Conservation (phyloP, 2,888 invertebrate genomes). For the Diabrotica balteata region DNA sequence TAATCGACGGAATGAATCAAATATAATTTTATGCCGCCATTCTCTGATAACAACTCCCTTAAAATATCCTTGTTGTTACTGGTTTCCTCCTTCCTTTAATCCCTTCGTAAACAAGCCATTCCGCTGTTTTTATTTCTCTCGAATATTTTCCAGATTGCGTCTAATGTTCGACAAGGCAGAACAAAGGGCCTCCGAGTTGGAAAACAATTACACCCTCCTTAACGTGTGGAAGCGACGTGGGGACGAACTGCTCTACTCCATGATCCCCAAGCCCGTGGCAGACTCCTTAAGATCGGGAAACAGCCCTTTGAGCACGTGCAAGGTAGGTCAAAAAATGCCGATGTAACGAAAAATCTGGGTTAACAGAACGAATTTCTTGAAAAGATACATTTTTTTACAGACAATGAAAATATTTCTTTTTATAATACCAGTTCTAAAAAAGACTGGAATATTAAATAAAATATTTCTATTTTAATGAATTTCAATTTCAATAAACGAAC, state of each 20-base stretch:
- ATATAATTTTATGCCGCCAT: neutral
- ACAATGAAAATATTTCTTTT: too few relatives aligned
- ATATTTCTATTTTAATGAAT: too few relatives aligned
- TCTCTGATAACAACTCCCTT: neutral
- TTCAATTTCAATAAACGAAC: too few relatives aligned
- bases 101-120: neutral
- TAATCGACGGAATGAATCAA: too few relatives aligned
- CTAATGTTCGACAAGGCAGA: conserved; percentile 85
- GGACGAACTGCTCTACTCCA: conserved; percentile 87
- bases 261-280: conserved; percentile 89
- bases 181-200: conserved; percentile 77
- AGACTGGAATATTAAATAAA: too few relatives aligned
- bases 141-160: conserved; percentile 66
- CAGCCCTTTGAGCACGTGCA: conserved; percentile 80
- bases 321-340: conserved; percentile 61
- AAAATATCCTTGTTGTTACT: too few relatives aligned
- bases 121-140: neutral
- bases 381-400: too few relatives aligned
- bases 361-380: too few relatives aligned
- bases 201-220: conserved; percentile 76
- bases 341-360: too few relatives aligned
- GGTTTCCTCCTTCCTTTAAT: neutral
- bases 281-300: conserved; percentile 79
- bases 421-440: too few relatives aligned
- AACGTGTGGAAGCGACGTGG: conserved; percentile 88